Conservation (phyloP, 2,113 vertebrate genomes). For the Protobothrops mucrosquamatus region DNA sequence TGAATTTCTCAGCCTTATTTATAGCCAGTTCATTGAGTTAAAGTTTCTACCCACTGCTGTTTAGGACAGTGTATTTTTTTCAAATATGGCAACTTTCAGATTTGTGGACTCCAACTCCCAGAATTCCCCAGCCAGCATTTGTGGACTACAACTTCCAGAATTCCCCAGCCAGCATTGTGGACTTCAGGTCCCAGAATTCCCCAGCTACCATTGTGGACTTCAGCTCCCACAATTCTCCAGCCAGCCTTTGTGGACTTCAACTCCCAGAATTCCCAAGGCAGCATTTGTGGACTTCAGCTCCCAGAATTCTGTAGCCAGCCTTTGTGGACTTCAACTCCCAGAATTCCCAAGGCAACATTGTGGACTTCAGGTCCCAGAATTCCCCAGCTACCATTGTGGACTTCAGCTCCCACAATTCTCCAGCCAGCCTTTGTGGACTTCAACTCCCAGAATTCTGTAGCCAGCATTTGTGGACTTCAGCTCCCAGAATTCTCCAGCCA, state of each 20-base stretch:
- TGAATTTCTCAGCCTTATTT: background rate
- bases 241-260: background rate
- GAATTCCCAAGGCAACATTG: no score
- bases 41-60: background rate
- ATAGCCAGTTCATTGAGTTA: background rate
- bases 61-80: background rate
- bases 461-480: no score
- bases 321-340: no score
- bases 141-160: background rate
- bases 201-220: no score
- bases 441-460: no score
- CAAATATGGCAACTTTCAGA: background rate
- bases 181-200: no score
- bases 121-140: background rate
- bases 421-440: no score
- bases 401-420: background rate
- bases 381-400: background rate
- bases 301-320: background rate
- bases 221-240: no score
- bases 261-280: no score
- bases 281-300: background rate
- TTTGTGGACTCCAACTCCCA: background rate
- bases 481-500: no score
- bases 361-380: no score
- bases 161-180: background rate